Evolutionary conservation across 2,113 vertebrate species (phyloP).

Genomic region (Opisthocomus hoazin): DNA sequence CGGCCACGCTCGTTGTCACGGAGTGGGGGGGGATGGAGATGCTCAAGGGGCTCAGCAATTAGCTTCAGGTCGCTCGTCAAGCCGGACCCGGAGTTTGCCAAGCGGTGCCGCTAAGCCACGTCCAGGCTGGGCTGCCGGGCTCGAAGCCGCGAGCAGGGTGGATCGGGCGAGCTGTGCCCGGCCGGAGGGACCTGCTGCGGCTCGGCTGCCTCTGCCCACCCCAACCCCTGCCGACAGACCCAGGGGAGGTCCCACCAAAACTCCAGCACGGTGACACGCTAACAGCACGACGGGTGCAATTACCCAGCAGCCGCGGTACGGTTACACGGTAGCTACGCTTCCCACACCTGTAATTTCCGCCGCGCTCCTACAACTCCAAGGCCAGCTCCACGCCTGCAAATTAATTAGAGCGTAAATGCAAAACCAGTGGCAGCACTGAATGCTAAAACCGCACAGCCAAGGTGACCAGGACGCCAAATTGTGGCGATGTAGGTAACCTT

Average conservation of each 20-base stretch:
- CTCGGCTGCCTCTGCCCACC: neutral
- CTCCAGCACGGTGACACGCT: rapidly evolving
- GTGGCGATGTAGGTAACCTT: neutral
- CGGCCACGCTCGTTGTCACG: neutral
- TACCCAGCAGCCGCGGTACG: neutral
- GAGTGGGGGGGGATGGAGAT: neutral
- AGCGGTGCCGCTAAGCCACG: neutral
- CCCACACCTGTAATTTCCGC: conserved; percentile 23
- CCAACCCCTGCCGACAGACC: rapidly evolving
- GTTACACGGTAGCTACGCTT: neutral
- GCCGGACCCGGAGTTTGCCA: neutral
- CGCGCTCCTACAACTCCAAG: neutral
- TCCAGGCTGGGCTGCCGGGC: neutral
- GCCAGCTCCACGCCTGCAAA: neutral
- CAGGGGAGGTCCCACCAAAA: neutral
- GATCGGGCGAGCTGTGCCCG: neutral
- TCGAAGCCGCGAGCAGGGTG: neutral
- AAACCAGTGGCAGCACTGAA: neutral
- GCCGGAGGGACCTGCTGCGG: neutral
- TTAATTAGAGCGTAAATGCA: neutral
- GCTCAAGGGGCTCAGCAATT: neutral
- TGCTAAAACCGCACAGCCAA: neutral
- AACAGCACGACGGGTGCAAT: neutral
- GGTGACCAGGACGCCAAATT: neutral
- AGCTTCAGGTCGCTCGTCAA: neutral